phyloP scores from a whole-genome alignment of 2,113 vertebrate species.

The Leptosomus discolor region DNA sequence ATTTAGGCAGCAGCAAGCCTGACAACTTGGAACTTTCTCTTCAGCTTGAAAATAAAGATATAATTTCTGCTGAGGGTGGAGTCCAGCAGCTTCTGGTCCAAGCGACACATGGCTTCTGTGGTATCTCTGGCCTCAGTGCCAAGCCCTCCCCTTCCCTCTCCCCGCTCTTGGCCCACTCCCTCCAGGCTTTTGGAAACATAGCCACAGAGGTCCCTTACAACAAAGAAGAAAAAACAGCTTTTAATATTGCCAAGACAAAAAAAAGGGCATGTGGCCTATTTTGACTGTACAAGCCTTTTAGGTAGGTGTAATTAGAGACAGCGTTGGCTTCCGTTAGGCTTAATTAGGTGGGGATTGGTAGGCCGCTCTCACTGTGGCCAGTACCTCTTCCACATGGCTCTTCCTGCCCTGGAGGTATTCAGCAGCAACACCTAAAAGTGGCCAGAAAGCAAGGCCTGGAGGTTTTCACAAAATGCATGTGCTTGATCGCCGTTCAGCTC shows the following conservation, averaged over 20 bases:
- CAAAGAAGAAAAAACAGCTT: neutral
- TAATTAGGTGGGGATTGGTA: neutral
- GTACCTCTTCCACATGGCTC: neutral
- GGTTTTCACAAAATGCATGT: neutral
- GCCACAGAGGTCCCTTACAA: neutral
- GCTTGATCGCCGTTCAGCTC: neutral
- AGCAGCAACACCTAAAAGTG: neutral
- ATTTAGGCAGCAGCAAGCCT: neutral
- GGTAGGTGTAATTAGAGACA: neutral
- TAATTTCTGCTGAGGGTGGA: neutral
- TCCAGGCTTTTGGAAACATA: neutral
- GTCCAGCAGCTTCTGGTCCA: neutral
- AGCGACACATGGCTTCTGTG: neutral
- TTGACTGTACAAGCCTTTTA: neutral
- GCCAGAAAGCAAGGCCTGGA: too few species aligned
- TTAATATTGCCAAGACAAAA: neutral
- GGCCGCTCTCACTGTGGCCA: neutral
- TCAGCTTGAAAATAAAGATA: neutral
- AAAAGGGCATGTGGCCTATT: neutral
- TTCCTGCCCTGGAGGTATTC: neutral
- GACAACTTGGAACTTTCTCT: neutral
- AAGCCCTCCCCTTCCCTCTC: neutral
- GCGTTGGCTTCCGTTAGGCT: neutral
- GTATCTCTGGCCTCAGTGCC: fast-evolving
- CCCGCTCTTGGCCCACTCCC: neutral